Percentiles rank a stretch among this genome's conserved stretches.
phyloP scores from a whole-genome alignment of 2,113 vertebrate species.

The Canis aureus region DNA sequence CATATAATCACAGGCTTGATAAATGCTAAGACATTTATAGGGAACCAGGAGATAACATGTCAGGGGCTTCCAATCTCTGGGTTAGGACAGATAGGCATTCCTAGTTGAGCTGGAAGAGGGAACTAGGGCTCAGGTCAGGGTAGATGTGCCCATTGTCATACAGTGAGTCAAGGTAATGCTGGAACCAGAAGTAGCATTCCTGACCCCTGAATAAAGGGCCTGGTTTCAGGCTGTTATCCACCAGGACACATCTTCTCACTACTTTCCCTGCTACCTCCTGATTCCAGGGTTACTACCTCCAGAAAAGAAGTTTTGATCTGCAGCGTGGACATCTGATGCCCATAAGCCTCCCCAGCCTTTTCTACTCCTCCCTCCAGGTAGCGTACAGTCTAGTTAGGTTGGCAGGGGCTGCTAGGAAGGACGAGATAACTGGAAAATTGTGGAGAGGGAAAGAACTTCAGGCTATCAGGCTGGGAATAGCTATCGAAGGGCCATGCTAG shows the following conservation, averaged over 20 bases:
- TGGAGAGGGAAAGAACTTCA: not conserved
- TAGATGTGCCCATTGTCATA: not conserved
- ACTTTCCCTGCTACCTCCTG: not conserved
- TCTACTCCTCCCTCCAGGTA: not conserved
- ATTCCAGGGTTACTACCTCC: not conserved
- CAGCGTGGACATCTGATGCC: slow-evolving; percentile 16
- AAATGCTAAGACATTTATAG: slow-evolving; percentile 49
- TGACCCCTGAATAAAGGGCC: slow-evolving; percentile 17
- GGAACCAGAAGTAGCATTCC: not conserved
- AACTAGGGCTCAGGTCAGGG: slow-evolving; percentile 13
- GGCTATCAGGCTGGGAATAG: not conserved
- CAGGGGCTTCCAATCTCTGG: not conserved
- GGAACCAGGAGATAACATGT: slow-evolving; percentile 19
- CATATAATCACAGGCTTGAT: slow-evolving; percentile 40
- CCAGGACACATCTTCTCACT: slow-evolving; percentile 5
- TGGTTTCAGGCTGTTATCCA: slow-evolving; percentile 36
- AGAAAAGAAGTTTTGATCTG: slow-evolving; percentile 35
- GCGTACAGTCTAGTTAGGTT: not conserved
- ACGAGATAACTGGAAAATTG: not conserved
- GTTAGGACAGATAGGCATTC: slow-evolving; percentile 20
- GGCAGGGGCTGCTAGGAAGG: not conserved
- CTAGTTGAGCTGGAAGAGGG: slow-evolving; percentile 29
- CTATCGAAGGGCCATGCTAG: not conserved
- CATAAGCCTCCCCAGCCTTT: not conserved
- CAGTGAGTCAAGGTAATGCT: not conserved